Conservation (phyloP, 2,113 vertebrate genomes). For the Arenaria interpres region DNA sequence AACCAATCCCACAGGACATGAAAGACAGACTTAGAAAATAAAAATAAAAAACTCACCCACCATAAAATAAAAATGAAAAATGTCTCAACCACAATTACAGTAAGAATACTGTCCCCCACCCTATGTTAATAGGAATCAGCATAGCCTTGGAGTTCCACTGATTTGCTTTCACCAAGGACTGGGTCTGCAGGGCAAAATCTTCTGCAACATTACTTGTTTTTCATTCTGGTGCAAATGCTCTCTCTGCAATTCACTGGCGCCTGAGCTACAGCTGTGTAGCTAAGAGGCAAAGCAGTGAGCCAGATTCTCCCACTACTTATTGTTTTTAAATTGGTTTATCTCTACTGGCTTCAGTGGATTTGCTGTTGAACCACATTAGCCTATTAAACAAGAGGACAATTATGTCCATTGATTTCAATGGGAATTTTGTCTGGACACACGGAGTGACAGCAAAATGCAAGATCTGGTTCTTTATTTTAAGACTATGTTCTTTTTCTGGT, state of each 20-base stretch:
- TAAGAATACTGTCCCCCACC: not conserved
- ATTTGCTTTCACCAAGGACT: not conserved
- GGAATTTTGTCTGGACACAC: not conserved
- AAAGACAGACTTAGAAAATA: not conserved
- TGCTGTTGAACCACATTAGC: conserved; percentile 6
- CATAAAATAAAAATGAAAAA: not conserved
- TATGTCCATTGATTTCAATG: not conserved
- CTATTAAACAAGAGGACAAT: not conserved
- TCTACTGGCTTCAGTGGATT: conserved; percentile 17
- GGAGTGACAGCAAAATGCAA: not conserved
- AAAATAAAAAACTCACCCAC: not conserved
- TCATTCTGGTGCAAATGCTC: not conserved
- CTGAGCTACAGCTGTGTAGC: conserved; percentile 16
- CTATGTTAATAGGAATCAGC: not conserved
- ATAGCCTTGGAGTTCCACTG: not conserved
- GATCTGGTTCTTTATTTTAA: not conserved
- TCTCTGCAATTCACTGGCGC: not conserved
- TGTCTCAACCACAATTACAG: not conserved
- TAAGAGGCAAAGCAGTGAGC: not conserved
- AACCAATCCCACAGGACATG: not conserved
- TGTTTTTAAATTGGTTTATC: conserved; percentile 41
- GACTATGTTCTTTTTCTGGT: not conserved
- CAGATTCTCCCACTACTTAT: conserved; percentile 21
- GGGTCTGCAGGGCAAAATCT: not conserved
- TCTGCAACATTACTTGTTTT: not conserved